phyloP scores from a whole-genome alignment of 2,797 vertebrate genomes.

The Emydoidea blandingii region DNA sequence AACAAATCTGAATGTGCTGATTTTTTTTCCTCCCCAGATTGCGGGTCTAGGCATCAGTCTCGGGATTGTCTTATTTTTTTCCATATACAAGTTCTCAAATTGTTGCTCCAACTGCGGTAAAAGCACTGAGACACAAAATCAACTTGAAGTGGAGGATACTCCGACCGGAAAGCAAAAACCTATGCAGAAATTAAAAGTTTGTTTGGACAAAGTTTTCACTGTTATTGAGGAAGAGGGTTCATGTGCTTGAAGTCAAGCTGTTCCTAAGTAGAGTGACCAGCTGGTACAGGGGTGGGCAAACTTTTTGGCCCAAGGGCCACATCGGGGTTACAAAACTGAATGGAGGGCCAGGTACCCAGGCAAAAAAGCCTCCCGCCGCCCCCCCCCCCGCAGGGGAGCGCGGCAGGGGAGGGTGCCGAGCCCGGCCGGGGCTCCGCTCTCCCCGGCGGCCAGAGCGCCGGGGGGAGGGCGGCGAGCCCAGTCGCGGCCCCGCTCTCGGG shows the following conservation, averaged over 20 bases:
- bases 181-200: not conserved
- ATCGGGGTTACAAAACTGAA: no score
- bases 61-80: rapidly evolving
- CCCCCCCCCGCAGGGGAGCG: no score
- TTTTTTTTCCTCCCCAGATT: not conserved
- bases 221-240: not conserved
- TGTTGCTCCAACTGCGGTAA: rapidly evolving
- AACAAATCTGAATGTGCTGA: no score
- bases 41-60: not conserved
- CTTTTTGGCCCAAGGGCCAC: no score
- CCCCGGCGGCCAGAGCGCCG: no score
- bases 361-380: no score
- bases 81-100: rapidly evolving
- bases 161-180: not conserved
- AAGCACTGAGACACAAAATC: rapidly evolving
- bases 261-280: not conserved
- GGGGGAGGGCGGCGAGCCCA: no score
- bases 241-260: not conserved
- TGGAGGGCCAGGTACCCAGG: no score
- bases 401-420: no score
- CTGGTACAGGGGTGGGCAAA: not conserved
- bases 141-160: not conserved
- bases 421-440: no score
- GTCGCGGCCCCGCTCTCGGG: no score
- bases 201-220: not conserved